Evolutionary conservation across 1,140 invertebrate species (phyloP), one percentile per base, ranked within the genome.

Genomic region (Sitophilus oryzae): DNA sequence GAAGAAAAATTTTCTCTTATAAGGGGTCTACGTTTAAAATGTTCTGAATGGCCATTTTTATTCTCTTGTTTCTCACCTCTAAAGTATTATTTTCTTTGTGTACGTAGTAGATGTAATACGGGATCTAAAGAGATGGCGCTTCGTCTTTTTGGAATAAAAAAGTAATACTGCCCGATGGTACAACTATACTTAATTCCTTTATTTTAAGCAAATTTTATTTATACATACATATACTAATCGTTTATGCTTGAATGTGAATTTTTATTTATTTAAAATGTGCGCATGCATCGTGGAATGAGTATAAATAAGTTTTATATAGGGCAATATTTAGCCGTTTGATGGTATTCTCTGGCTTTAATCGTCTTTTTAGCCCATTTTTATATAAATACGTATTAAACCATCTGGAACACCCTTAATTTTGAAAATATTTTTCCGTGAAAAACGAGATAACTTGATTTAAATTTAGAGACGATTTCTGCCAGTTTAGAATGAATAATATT

Each of bases 231-330:
- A n/a, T n/a, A n/a, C n/a, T n/a, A 40, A 5, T 10, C 36, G 49
- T 44, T 52, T 40, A 16, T 50, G 34, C 54, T 20, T 54, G 52
- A 41, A 48, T 56, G 48, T 61, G 45, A n/a, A n/a, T 46, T 58
- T 42, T 38, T 56, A 57, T 55, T 59, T 56, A 54, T 59, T 59
- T 45, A 55, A 51, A 49, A 36, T 42, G 53, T 56, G 55, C 35
- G 50, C 57, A 37, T 56, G 53, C 35, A 38, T 46, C 53, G 55
- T 56, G 22, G 38, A 20, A 48, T 56, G 42, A 46, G 43, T 49
- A 45, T n/a, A n/a, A n/a, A n/a, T n/a, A n/a, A n/a, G n/a, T n/a
- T n/a, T n/a, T n/a, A n/a, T n/a, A n/a, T n/a, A n/a, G n/a, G n/a
- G n/a, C n/a, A n/a, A n/a, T n/a, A n/a, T n/a, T n/a, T n/a, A n/a